Evolutionary conservation across 2,888 invertebrate genomes (phyloP), one percentile per base, ranked within the genome.

Genomic region (Xestobium rufovillosum): DNA sequence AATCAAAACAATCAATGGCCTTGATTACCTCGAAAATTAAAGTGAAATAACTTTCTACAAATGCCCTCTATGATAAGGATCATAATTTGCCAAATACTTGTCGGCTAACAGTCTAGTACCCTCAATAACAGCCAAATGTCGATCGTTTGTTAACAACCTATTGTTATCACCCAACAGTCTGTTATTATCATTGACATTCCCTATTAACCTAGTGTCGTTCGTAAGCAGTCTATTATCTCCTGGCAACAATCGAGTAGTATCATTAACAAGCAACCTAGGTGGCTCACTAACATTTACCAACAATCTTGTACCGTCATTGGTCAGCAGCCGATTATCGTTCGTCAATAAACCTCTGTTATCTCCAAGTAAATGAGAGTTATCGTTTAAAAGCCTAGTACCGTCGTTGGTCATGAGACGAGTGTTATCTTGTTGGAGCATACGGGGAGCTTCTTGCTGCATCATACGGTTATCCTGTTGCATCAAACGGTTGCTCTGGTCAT

Each of bases 61-160:
- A 51, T 66, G 65, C 8, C 63, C 62, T 31, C 65, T 50, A 44
- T 64, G 63, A 56, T 66, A 67, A 17, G 65, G 62, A 55, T 66
- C 65, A 49, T 66, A 66, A 42, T 58, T 63, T 4, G 60, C 48
- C 38, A 67, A 52, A 57, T 66, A 67, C 41, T 66, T 67, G 52
- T 66, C 66, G n/a, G 63, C 53, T 43, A 66, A 48, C 39, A 65
- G 50, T 38, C 64, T 53, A 12, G 61, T 53, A 41, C 57, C 58
- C 38, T 64, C 65, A 29, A 59, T 54, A 26, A 60, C 60, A 13
- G 58, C 55, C 43, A 65, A 52, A 50, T 63, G 61, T 38, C 63
- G 47, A 34, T 54, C 56, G 27, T 45, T 43, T 6, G 37, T 30
- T 26, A 52, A 40, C 31, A 56, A 39, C 37, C 53, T 44, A 31